phyloP scores from a whole-genome alignment of 2,113 vertebrate genomes.

The Paradoxurus hermaphroditus region DNA sequence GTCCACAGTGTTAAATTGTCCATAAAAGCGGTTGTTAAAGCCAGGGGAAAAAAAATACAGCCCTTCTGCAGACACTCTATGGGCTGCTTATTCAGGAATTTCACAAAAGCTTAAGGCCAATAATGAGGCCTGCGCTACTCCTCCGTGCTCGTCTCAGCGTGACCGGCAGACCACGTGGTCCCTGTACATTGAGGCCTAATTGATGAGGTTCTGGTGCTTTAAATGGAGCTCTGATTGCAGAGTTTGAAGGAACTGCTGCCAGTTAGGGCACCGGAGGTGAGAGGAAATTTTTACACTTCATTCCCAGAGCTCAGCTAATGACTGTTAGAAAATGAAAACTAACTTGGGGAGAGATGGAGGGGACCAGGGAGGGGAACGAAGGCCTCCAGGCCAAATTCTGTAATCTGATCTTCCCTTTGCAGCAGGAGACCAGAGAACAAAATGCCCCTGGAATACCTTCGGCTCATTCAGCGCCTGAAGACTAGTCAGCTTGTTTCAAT shows the following conservation, averaged over 20 bases:
- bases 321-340: slow-evolving; percentile 73
- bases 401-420: slow-evolving; percentile 68
- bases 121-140: slow-evolving; percentile 81
- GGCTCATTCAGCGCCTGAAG: background rate
- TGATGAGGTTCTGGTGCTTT: slow-evolving; percentile 81
- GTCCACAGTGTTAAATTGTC: slow-evolving; percentile 54
- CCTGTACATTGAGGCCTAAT: slow-evolving; percentile 75
- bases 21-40: slow-evolving; percentile 68
- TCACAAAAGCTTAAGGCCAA: slow-evolving; percentile 65
- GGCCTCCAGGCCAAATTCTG: slow-evolving; percentile 55
- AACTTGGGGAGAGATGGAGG: slow-evolving; percentile 69
- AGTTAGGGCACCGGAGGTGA: slow-evolving; percentile 77
- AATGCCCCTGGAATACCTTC: slow-evolving; percentile 12
- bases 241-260: slow-evolving; percentile 67
- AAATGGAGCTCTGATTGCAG: slow-evolving; percentile 78
- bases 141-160: slow-evolving; percentile 21
- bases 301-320: slow-evolving; percentile 79
- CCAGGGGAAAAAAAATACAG: slow-evolving; percentile 37
- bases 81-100: slow-evolving; percentile 77
- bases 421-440: slow-evolving; percentile 17
- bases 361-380: background rate
- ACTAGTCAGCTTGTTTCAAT: background rate
- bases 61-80: slow-evolving; percentile 59
- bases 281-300: slow-evolving; percentile 79
- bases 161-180: slow-evolving; percentile 55